Percentiles rank a stretch among this genome's conserved stretches.
Conservation (phyloP, 1,140 invertebrate species). For the Aleiodes sp. region DNA sequence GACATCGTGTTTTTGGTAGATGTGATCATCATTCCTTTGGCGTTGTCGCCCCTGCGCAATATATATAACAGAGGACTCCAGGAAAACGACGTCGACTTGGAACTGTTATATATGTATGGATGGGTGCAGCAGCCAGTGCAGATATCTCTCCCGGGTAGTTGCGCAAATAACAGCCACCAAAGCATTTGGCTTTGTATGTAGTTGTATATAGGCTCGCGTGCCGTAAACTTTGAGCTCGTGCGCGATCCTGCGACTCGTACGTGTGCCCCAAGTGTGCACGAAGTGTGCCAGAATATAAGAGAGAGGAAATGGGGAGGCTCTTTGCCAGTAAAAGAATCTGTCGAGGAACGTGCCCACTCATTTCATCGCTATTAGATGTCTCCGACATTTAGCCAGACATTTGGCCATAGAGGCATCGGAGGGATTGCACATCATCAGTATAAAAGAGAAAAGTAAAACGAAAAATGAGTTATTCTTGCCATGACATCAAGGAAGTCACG, state of each 20-base stretch:
- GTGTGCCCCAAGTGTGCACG: constrained; percentile 51
- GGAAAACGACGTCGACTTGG: background rate
- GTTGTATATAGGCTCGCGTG: constrained; percentile 56
- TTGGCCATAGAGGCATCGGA: background rate
- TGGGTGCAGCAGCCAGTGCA: constrained; percentile 52
- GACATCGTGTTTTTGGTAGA: no score
- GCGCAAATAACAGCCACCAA: constrained; percentile 37
- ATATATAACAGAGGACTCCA: background rate
- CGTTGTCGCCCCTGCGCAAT: background rate
- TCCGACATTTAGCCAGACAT: constrained; percentile 16
- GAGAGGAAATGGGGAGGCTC: constrained; percentile 25
- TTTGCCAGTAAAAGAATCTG: constrained; percentile 31
- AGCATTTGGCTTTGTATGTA: background rate
- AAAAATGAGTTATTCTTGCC: background rate
- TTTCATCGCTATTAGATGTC: constrained; percentile 13
- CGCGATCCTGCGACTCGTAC: constrained; percentile 54
- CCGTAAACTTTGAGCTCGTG: constrained; percentile 64
- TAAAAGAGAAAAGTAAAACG: background rate
- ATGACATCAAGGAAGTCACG: constrained; percentile 33
- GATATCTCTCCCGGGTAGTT: constrained; percentile 44
- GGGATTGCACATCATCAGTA: constrained; percentile 12
- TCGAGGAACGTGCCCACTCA: background rate
- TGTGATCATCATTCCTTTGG: no score
- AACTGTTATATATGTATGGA: background rate
- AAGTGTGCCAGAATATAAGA: constrained; percentile 53